These are phyloP conservation scores for Manis pentadactyla DNA, from an alignment of 2,797 vertebrate species.

Conservation along the genomic window DNA sequence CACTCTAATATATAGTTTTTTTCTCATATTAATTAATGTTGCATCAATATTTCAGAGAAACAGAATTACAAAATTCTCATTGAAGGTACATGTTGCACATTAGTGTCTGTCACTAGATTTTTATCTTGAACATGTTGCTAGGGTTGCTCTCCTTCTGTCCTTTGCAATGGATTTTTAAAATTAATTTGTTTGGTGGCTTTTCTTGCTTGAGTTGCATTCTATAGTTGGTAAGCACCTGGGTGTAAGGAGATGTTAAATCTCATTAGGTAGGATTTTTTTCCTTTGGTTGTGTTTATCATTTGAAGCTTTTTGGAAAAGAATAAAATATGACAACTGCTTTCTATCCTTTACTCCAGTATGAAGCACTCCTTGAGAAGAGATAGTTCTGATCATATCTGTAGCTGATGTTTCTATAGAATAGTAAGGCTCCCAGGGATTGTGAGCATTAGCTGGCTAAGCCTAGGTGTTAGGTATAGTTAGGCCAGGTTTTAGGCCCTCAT, in stretches of 20 bases:
- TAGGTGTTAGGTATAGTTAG: too few species aligned
- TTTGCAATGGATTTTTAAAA: not conserved
- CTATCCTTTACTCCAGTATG: not conserved
- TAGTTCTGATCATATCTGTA: not conserved
- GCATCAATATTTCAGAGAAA: constrained; percentile 19
- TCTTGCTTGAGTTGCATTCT: not conserved
- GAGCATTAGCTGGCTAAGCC: not conserved
- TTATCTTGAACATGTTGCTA: not conserved
- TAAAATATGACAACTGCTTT: not conserved
- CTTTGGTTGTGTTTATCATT: not conserved
- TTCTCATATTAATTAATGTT: constrained; percentile 5
- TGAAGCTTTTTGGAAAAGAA: constrained; percentile 6
- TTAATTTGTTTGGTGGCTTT: not conserved
- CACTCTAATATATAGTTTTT: constrained; percentile 10
- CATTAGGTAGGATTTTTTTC: not conserved
- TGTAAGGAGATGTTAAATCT: not conserved
- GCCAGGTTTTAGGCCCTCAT: not conserved
- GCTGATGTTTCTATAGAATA: not conserved
- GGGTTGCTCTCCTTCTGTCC: not conserved
- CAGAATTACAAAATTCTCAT: not conserved
- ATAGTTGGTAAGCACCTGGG: not conserved
- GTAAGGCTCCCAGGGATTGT: not conserved
- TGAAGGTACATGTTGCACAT: not conserved
- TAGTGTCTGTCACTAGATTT: not conserved
- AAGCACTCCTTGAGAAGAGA: not conserved